phyloP scores from a whole-genome alignment of 2,113 vertebrate species.

The Sprattus sprattus region DNA sequence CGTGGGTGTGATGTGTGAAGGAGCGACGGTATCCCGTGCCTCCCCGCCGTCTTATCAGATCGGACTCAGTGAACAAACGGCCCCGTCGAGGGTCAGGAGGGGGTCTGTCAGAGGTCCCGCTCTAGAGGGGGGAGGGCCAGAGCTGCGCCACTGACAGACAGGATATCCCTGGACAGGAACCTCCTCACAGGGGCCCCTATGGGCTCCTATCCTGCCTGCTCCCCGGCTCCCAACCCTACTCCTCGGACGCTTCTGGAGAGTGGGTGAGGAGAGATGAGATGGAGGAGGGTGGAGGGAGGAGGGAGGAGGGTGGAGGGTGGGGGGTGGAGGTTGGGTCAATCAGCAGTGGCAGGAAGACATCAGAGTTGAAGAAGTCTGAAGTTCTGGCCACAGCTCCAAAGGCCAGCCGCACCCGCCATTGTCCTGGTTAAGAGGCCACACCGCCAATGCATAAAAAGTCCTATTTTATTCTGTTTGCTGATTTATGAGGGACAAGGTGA shows the following conservation, averaged over 20 bases:
- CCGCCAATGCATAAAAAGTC: neutral
- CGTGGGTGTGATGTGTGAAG: constrained; percentile 12
- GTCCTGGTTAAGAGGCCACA: constrained; percentile 50
- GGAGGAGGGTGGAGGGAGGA: constrained; percentile 5
- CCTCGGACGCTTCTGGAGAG: constrained; percentile 12
- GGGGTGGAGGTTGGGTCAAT: neutral
- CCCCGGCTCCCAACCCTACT: constrained; percentile 7
- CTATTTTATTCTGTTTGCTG: constrained; percentile 23
- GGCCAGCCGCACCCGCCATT: constrained; percentile 54
- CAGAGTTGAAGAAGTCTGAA: constrained; percentile 5
- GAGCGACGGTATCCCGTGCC: neutral
- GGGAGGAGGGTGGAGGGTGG: constrained; percentile 1
- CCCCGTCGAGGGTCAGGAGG: neutral
- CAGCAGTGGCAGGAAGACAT: constrained; percentile 13
- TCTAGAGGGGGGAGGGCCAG: constrained; percentile 6
- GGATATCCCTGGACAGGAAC: constrained; percentile 74
- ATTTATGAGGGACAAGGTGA: constrained; percentile 52
- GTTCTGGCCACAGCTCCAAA: constrained; percentile 30
- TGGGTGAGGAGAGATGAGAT: constrained; percentile 28
- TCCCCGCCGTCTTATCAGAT: constrained; percentile 25
- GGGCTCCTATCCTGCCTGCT: constrained; percentile 59
- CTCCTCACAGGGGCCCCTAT: constrained; percentile 51
- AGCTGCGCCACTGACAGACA: constrained; percentile 63
- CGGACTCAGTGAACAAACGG: neutral
- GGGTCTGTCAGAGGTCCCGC: constrained; percentile 25